Percentiles rank a stretch among this genome's conserved stretches.
Evolutionary conservation across 64 coral and sea anemone species (phyloP).

Genomic region (Stylophora pistillata): DNA sequence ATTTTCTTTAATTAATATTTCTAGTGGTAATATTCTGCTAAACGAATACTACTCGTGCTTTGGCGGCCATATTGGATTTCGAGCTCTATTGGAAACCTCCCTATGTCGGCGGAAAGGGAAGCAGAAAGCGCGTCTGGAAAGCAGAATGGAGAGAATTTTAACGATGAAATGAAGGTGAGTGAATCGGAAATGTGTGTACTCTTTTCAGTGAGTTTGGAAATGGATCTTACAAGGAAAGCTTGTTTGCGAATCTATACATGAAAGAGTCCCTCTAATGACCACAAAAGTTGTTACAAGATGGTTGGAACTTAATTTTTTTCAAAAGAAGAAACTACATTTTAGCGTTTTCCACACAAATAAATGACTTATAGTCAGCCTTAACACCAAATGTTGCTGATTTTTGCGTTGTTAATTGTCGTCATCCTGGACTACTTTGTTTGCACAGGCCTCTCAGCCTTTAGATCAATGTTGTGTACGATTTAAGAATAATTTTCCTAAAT

Average conservation of each 20-base stretch:
- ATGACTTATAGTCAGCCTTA: too few relatives aligned
- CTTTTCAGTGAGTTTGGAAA: not conserved
- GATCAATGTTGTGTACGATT: too few relatives aligned
- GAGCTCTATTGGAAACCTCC: not conserved
- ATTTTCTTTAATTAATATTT: constrained; percentile 15
- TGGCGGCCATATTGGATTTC: constrained; percentile 42
- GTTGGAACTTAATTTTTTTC: too few relatives aligned
- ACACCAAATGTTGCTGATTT: too few relatives aligned
- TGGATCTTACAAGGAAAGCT: not conserved
- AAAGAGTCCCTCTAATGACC: too few relatives aligned
- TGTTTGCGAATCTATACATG: not conserved
- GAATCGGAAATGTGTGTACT: not conserved
- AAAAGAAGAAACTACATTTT: too few relatives aligned
- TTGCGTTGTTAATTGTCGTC: too few relatives aligned
- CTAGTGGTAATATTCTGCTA: not conserved
- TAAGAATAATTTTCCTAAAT: too few relatives aligned
- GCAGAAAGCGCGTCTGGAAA: not conserved
- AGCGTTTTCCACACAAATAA: too few relatives aligned
- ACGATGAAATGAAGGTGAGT: constrained; percentile 49
- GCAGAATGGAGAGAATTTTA: constrained; percentile 20
- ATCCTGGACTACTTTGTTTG: too few relatives aligned
- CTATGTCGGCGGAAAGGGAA: constrained; percentile 12
- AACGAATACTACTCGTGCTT: not conserved
- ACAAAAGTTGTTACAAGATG: too few relatives aligned
- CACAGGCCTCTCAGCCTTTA: too few relatives aligned